Evolutionary conservation across 2,797 vertebrate species (phyloP).

Genomic region (Triplophysa bombifrons): DNA sequence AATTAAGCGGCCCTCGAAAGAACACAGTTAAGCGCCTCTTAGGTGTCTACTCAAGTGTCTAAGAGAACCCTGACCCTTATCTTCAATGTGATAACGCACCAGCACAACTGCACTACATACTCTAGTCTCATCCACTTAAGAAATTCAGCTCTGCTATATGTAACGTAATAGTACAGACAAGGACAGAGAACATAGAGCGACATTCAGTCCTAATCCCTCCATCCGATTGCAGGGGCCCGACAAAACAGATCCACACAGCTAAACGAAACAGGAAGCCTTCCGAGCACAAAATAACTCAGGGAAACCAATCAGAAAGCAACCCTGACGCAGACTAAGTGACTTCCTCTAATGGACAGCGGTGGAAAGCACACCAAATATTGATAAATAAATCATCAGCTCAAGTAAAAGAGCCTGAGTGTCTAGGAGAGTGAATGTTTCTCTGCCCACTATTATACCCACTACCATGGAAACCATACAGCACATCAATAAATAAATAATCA

Average conservation of each 20-base stretch:
- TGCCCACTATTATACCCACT: slow-evolving; percentile 55
- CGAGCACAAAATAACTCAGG: slow-evolving; percentile 9
- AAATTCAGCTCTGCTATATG: neutral
- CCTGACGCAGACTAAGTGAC: slow-evolving; percentile 51
- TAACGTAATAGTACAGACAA: slow-evolving; percentile 28
- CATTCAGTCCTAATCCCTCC: slow-evolving; percentile 12
- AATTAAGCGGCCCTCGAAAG: slow-evolving; percentile 66
- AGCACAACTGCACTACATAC: slow-evolving; percentile 46
- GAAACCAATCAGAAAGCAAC: slow-evolving; percentile 47
- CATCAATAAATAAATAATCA: slow-evolving; percentile 67
- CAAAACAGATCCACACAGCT: slow-evolving; percentile 8
- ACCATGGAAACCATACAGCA: slow-evolving; percentile 64
- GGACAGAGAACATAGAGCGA: slow-evolving; percentile 38
- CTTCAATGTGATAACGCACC: slow-evolving; percentile 65
- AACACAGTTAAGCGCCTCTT: slow-evolving; percentile 69
- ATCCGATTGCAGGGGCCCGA: slow-evolving; percentile 1
- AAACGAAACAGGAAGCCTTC: slow-evolving; percentile 44
- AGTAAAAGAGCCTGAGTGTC: slow-evolving; percentile 53
- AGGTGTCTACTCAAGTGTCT: slow-evolving; percentile 72
- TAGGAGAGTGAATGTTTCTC: slow-evolving; percentile 50
- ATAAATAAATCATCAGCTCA: slow-evolving; percentile 62
- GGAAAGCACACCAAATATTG: slow-evolving; percentile 57
- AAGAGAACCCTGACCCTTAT: slow-evolving; percentile 70
- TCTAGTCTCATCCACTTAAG: neutral
- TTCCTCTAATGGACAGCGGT: slow-evolving; percentile 54